Evolutionary conservation across 2,888 invertebrate species (phyloP).

Genomic region (Sarcophaga caerulescens): DNA sequence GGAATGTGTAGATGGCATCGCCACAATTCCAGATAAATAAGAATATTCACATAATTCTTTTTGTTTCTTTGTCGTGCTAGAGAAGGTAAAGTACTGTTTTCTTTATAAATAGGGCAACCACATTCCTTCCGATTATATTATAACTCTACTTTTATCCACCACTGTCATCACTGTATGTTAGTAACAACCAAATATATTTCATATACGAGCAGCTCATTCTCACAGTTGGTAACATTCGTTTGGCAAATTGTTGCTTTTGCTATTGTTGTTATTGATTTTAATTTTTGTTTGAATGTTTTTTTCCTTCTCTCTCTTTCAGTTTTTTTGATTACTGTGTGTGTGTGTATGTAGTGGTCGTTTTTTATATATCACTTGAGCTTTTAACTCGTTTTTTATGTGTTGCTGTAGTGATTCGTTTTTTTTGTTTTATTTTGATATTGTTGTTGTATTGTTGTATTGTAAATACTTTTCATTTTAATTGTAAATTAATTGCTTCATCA

Average conservation of each 20-base stretch:
- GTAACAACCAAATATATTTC: background rate
- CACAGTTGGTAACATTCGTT: conserved; percentile 70
- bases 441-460: conserved; percentile 72
- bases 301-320: conserved; percentile 57
- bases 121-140: background rate
- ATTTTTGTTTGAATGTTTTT: conserved; percentile 51
- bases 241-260: conserved; percentile 70
- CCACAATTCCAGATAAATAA: too few species aligned
- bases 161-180: background rate
- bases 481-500: conserved; percentile 79
- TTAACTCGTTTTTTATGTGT: conserved; percentile 26
- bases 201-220: conserved; percentile 45
- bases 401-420: conserved; percentile 40
- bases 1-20: too few species aligned
- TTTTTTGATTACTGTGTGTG: background rate
- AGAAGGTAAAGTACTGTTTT: background rate
- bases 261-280: conserved; percentile 35
- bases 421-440: conserved; percentile 58
- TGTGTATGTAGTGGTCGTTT: conserved; percentile 54
- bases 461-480: conserved; percentile 78
- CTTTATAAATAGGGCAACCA: background rate
- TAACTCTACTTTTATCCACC: background rate
- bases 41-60: too few species aligned
- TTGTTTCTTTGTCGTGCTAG: too few species aligned
- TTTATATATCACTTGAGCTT: conserved; percentile 56